These are phyloP conservation scores for Psittacula derbiana DNA, from an alignment of 2,797 vertebrate genomes.

Conservation along the genomic window DNA sequence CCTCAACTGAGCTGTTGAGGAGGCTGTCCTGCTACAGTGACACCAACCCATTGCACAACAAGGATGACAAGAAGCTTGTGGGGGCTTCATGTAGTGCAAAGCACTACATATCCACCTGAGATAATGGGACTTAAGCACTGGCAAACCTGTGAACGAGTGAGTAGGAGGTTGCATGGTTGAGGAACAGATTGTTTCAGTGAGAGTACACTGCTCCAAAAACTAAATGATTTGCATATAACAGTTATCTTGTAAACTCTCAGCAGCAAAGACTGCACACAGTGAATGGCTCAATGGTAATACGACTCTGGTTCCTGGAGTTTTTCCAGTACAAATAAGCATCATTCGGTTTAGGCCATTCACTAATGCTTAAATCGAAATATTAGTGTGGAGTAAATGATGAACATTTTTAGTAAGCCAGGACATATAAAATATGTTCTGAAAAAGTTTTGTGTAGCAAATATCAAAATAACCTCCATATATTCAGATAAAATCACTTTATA, in stretches of 20 bases:
- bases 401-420: neutral
- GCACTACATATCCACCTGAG: neutral
- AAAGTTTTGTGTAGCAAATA: neutral
- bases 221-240: neutral
- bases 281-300: neutral
- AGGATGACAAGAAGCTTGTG: neutral
- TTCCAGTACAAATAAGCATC: neutral
- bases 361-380: neutral
- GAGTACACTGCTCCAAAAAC: neutral
- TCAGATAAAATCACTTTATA: neutral
- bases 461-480: neutral
- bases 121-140: neutral
- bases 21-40: neutral
- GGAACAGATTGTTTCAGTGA: neutral
- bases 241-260: neutral
- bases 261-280: neutral
- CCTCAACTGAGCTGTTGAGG: neutral
- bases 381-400: neutral
- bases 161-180: neutral
- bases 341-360: neutral
- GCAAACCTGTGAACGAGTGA: neutral
- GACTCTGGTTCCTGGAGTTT: neutral
- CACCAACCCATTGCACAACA: neutral
- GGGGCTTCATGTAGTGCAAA: neutral
- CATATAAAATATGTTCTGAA: neutral